Percentiles rank a stretch among this genome's conserved stretches.
These are phyloP conservation scores for Ptilodon capucinus DNA, from an alignment of 2,888 invertebrate species.

Conservation along the genomic window DNA sequence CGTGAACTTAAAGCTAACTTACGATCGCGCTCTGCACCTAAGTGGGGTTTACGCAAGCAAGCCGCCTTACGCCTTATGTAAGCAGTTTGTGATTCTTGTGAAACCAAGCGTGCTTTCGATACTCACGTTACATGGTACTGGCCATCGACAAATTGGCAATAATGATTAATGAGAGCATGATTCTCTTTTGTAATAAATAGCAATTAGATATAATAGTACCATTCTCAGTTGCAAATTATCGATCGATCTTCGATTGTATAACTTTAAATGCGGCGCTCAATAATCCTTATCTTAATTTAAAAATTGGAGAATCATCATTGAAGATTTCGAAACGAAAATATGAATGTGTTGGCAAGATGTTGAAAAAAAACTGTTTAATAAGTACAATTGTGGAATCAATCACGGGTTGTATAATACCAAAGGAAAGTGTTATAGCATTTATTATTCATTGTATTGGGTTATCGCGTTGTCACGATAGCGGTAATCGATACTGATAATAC, in stretches of 20 bases:
- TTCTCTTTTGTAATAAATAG: slow-evolving; percentile 35
- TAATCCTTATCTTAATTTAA: neutral
- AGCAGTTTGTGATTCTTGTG: slow-evolving; percentile 72
- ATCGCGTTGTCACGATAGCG: slow-evolving; percentile 58
- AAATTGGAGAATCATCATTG: no score
- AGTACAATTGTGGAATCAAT: neutral
- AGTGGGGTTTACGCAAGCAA: slow-evolving; percentile 77
- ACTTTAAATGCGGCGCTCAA: neutral
- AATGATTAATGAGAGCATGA: slow-evolving; percentile 52
- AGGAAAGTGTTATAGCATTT: slow-evolving; percentile 35
- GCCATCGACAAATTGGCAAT: slow-evolving; percentile 56
- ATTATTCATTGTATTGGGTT: slow-evolving; percentile 46
- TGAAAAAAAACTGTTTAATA: no score
- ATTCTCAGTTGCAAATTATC: neutral
- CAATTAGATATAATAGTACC: slow-evolving; percentile 5
- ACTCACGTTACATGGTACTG: slow-evolving; percentile 51
- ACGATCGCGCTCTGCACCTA: slow-evolving; percentile 60
- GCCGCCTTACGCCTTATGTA: slow-evolving; percentile 64
- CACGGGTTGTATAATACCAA: neutral
- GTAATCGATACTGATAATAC: slow-evolving; percentile 67
- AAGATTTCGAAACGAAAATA: no score
- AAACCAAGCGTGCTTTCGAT: slow-evolving; percentile 68
- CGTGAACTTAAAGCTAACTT: slow-evolving; percentile 71
- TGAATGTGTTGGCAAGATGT: no score
- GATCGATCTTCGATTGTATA: neutral